These are phyloP conservation scores for Toxostoma redivivum DNA, from an alignment of 2,113 vertebrate species.

Conservation along the genomic window DNA sequence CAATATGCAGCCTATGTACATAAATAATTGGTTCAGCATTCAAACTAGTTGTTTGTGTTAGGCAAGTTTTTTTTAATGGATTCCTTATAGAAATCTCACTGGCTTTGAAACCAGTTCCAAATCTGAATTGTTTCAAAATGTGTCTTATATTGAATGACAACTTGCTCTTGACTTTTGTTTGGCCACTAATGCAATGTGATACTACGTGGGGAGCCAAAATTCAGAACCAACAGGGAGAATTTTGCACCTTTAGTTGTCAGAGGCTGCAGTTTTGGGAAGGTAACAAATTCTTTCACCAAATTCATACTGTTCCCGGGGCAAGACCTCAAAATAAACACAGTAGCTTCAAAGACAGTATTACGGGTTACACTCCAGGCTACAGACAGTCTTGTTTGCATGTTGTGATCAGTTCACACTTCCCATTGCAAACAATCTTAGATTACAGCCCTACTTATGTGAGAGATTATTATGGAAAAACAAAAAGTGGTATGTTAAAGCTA, in stretches of 20 bases:
- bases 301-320: background rate
- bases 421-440: conserved; percentile 2
- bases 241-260: background rate
- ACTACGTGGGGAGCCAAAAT: background rate
- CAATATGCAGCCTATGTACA: conserved; percentile 52
- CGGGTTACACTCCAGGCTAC: background rate
- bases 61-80: background rate
- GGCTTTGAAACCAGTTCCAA: conserved; percentile 62
- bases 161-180: background rate
- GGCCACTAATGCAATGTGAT: background rate
- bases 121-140: conserved; percentile 69
- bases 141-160: conserved; percentile 28
- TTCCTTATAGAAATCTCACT: conserved; percentile 51
- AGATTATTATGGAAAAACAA: conserved; percentile 19
- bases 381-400: background rate
- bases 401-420: conserved; percentile 14
- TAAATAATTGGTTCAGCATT: conserved; percentile 62
- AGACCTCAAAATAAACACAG: background rate
- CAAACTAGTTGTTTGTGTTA: conserved; percentile 39
- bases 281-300: background rate
- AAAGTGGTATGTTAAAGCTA: background rate
- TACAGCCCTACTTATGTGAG: background rate
- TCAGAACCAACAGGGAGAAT: background rate
- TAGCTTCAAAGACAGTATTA: background rate
- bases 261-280: background rate